A percentile compares a stretch with the other conserved stretches of the same genome.
Evolutionary conservation across 2,888 invertebrate genomes (phyloP).

Genomic region (Callinectes sapidus): DNA sequence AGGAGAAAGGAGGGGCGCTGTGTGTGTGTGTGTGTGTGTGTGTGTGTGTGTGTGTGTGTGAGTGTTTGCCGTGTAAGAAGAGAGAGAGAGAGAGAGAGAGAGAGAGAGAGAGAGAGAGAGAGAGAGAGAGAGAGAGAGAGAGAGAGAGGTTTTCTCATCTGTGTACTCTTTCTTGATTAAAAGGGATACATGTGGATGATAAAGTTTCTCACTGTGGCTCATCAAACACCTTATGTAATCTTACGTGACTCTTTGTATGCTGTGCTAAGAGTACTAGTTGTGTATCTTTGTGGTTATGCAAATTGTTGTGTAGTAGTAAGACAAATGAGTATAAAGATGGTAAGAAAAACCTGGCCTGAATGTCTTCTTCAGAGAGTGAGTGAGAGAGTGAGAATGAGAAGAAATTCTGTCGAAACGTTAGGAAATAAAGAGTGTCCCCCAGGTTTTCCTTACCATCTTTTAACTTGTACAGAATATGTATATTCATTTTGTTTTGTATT

Average conservation of each 20-base stretch:
- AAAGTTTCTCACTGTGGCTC: neutral
- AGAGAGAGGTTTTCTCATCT: neutral
- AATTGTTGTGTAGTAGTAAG: neutral
- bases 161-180: neutral
- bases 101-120: slow-evolving; percentile 44
- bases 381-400: no score
- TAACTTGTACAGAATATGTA: no score
- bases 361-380: no score
- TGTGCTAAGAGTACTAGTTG: neutral
- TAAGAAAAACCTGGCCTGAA: no score
- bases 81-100: slow-evolving; percentile 37
- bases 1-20: neutral
- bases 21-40: no score
- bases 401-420: no score
- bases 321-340: no score
- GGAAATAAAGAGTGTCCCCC: no score
- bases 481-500: neutral
- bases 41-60: no score
- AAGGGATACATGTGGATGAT: neutral
- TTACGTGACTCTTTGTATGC: neutral
- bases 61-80: neutral
- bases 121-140: slow-evolving; percentile 47
- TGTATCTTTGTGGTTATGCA: neutral
- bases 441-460: no score
- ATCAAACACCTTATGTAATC: neutral